Evolutionary conservation across 2,797 vertebrate species (phyloP).

Genomic region (Tolypeutes matacus): DNA sequence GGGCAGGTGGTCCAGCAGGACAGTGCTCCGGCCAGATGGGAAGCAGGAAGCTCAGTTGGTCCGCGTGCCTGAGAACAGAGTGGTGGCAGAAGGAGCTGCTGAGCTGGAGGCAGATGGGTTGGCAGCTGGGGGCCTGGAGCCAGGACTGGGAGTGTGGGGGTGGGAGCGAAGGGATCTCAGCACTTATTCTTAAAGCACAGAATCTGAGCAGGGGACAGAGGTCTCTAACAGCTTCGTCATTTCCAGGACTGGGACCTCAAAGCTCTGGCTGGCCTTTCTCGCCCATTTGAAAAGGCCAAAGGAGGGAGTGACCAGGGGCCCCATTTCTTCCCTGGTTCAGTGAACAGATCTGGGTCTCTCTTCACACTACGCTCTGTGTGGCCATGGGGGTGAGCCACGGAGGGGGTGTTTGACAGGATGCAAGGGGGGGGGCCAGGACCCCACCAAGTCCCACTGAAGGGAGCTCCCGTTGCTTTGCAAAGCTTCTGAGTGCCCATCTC

Average conservation of each 20-base stretch:
- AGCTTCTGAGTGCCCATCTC: not conserved
- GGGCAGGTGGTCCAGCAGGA: not conserved
- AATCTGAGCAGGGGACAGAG: not conserved
- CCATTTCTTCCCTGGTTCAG: not conserved
- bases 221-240: not conserved
- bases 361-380: not conserved
- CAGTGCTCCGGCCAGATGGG: not conserved
- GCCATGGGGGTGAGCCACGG: not conserved
- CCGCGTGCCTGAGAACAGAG: not conserved
- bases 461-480: not conserved
- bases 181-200: not conserved
- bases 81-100: not conserved
- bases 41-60: not conserved
- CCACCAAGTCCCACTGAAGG: not conserved
- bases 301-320: not conserved
- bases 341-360: not conserved
- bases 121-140: not conserved
- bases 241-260: not conserved
- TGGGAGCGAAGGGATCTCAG: not conserved
- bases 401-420: not conserved
- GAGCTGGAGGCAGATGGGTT: not conserved
- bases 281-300: not conserved
- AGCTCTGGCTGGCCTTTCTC: not conserved
- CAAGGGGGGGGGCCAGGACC: not conserved
- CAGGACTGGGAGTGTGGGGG: too few species aligned